Evolutionary conservation across 2,797 vertebrate species (phyloP).

Genomic region (Falco naumanni): DNA sequence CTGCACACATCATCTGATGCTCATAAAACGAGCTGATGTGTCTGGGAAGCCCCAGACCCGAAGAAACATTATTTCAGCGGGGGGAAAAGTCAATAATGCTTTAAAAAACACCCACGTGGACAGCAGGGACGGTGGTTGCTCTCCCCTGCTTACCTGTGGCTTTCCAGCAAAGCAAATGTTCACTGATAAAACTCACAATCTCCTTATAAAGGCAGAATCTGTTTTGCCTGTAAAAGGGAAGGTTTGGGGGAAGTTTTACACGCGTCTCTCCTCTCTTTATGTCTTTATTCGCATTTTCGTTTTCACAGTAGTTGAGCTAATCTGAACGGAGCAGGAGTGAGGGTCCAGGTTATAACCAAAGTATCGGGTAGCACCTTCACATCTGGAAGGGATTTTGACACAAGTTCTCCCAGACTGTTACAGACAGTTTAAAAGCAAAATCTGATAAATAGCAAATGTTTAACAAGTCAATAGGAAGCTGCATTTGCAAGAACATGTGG

Average conservation of each 20-base stretch:
- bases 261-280: background rate
- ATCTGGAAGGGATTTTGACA: conserved; percentile 76
- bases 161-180: background rate
- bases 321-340: conserved; percentile 2
- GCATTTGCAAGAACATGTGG: conserved; percentile 8
- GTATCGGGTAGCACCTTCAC: conserved; percentile 67
- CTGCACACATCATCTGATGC: conserved; percentile 51
- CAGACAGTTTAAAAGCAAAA: conserved; percentile 64
- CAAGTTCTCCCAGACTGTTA: conserved; percentile 43
- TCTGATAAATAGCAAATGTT: conserved; percentile 68
- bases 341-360: conserved; percentile 57
- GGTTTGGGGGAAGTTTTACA: background rate
- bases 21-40: conserved; percentile 55
- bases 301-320: conserved; percentile 38
- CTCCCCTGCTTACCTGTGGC: background rate
- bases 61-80: background rate
- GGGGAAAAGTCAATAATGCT: background rate
- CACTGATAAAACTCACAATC: conserved; percentile 12
- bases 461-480: conserved; percentile 61
- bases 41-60: conserved; percentile 59
- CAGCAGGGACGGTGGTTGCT: background rate
- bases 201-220: conserved; percentile 57
- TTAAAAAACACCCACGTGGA: background rate
- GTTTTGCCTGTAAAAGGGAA: conserved; percentile 50
- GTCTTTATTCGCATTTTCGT: conserved; percentile 26